phyloP scores from a whole-genome alignment of 1,140 invertebrate species.

The Solen grandis region DNA sequence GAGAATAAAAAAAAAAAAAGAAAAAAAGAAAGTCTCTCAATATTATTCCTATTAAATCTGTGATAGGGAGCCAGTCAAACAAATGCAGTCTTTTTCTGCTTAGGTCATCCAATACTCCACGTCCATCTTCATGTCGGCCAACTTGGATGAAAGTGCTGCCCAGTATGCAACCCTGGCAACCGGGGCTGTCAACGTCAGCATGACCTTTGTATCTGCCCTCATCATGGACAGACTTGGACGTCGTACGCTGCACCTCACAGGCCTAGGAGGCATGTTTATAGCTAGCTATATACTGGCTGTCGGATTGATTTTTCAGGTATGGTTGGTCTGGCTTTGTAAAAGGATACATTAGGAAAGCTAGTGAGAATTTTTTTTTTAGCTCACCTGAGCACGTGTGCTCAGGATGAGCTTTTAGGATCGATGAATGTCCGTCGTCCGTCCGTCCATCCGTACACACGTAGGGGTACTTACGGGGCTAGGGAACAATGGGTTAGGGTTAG shows the following conservation, averaged over 20 bases:
- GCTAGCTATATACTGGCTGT: slow-evolving; percentile 46
- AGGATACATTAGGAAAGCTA: too few relatives aligned
- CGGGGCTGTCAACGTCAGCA: slow-evolving; percentile 87
- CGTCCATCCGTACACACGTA: too few relatives aligned
- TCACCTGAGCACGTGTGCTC: too few relatives aligned
- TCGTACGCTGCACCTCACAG: slow-evolving; percentile 88
- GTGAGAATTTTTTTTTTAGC: too few relatives aligned
- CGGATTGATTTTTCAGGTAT: slow-evolving; percentile 46
- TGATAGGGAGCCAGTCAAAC: neutral
- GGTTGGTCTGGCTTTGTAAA: too few relatives aligned
- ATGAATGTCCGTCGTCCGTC: too few relatives aligned
- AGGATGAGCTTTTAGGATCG: too few relatives aligned
- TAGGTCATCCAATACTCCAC: slow-evolving; percentile 92
- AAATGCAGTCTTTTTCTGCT: neutral
- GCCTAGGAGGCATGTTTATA: slow-evolving; percentile 83
- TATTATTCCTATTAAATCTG: neutral
- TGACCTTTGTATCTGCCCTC: slow-evolving; percentile 82
- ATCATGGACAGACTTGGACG: slow-evolving; percentile 85
- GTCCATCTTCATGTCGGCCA: slow-evolving; percentile 86
- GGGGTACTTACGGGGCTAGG: too few relatives aligned
- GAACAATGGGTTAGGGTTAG: too few relatives aligned
- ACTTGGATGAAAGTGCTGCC: slow-evolving; percentile 82
- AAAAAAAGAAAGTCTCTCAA: neutral
- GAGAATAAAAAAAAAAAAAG: neutral
- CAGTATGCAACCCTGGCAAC: slow-evolving; percentile 88